Base-by-base conservation (phyloP, 2,797 vertebrate species). In the Mus caroli region DNA sequence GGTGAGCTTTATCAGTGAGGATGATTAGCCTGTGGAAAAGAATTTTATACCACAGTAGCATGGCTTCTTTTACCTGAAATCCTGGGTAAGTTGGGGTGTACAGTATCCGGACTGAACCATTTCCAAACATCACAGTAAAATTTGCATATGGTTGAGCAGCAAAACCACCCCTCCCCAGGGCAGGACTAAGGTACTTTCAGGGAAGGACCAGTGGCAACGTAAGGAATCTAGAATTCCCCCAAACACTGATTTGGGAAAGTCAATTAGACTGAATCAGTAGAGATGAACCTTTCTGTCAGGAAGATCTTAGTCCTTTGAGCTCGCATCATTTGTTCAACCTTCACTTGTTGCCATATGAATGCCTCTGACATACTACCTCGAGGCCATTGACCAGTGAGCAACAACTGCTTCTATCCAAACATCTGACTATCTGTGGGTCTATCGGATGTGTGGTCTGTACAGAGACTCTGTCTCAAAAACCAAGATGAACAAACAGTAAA, bases 11-110 rank as follows among this genome's bases (percentile, higher is more conserved):
- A 75, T 87, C 86, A 86, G 85, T 89, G 73, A 92, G 90, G 92
- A 37, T 75, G 96, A 95, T 37, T 83, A 3, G 37, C 75, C 69
- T 96, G 40, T 92, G 64, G 64, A 79, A 78, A 91, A 94, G 92
- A 50, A 89, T 2, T 54, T 71, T 90, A 40, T 37, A 46, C 3
- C 17, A 64, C 1, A 31, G n/a, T 40, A 54, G 2, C 62, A 14
- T 58, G 92, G 46, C 56, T 76, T 90, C 91, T 85, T 88, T 73
- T 73, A 60, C 24, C 60, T 77, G 37, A 79, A 96, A 78, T 54
- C 69, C 75, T 90, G 60, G 56, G 85, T 90, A 43, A 58, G 52
- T 43, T 86, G 75, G 78, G 50, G 2, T 67, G 22, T 24, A 84
- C 28, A 78, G 69, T 26, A 14, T 64, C 40, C 14, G 40, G 12